These are phyloP conservation scores for Drosophila setifemur DNA, from an alignment of 1,140 invertebrate genomes.

Conservation along the genomic window DNA sequence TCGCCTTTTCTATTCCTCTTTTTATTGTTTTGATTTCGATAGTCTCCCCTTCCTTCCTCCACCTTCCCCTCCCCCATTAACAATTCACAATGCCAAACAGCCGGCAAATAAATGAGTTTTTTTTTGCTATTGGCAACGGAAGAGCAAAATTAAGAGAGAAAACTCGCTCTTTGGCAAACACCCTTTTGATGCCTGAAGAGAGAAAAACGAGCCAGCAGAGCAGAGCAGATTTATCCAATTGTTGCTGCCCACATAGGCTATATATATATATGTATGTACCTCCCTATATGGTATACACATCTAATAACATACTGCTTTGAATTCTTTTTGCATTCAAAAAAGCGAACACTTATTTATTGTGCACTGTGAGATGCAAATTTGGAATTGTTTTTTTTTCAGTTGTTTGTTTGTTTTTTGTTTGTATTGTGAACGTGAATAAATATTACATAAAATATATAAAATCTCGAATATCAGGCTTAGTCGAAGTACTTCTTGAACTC, in stretches of 20 bases:
- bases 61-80: too few species aligned
- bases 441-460: conserved; percentile 44
- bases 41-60: too few species aligned
- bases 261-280: neutral
- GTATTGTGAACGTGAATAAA: conserved; percentile 41
- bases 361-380: conserved; percentile 23
- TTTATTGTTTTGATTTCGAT: conserved; percentile 3
- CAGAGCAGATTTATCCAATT: conserved; percentile 11
- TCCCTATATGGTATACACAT: conserved; percentile 6
- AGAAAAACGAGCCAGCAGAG: neutral
- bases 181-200: too few species aligned
- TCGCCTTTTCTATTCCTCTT: neutral
- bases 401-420: conserved; percentile 15
- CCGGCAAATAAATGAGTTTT: neutral
- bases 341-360: conserved; percentile 42
- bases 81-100: too few species aligned
- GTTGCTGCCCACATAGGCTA: neutral
- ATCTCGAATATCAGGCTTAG: conserved; percentile 46
- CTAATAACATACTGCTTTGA: neutral
- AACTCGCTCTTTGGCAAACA: neutral
- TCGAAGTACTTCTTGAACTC: conserved; percentile 83
- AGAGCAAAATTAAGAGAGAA: neutral
- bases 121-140: neutral
- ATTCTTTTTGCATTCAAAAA: conserved; percentile 36
- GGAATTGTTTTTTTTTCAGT: conserved; percentile 46